Conservation (phyloP, 2,888 invertebrate species). For the Cryptus viduatorius region DNA sequence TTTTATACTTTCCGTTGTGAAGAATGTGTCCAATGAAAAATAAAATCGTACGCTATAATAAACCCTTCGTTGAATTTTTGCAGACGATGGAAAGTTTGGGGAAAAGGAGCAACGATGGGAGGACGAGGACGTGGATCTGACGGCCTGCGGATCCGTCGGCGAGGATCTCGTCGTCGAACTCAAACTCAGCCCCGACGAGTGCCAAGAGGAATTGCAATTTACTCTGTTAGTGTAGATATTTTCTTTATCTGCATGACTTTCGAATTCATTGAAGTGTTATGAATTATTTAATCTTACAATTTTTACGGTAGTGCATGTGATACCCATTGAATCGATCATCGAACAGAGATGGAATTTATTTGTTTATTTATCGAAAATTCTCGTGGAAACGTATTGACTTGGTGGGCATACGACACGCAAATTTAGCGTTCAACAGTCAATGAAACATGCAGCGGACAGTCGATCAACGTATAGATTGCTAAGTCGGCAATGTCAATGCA, state of each 20-base stretch:
- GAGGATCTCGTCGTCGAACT: slow-evolving; percentile 79
- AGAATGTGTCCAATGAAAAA: not conserved
- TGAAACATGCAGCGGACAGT: too few relatives aligned
- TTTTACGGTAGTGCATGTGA: not conserved
- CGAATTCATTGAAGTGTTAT: not conserved
- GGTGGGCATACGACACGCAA: too few relatives aligned
- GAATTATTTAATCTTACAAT: not conserved
- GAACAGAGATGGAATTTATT: not conserved
- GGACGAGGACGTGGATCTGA: slow-evolving; percentile 76
- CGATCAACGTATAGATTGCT: too few relatives aligned
- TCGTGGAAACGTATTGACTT: too few relatives aligned
- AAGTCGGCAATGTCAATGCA: too few relatives aligned
- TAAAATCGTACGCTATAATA: slow-evolving; percentile 40
- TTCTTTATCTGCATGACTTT: slow-evolving; percentile 20
- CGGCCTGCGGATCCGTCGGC: slow-evolving; percentile 74
- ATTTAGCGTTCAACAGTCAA: too few relatives aligned
- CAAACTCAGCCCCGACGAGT: slow-evolving; percentile 75
- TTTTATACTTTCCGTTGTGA: slow-evolving; percentile 14
- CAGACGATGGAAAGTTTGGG: slow-evolving; percentile 68
- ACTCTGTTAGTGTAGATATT: slow-evolving; percentile 78
- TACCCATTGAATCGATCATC: not conserved
- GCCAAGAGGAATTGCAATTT: slow-evolving; percentile 77
- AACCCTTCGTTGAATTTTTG: slow-evolving; percentile 48
- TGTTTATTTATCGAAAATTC: too few relatives aligned
- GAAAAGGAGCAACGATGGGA: slow-evolving; percentile 79